phyloP scores from a whole-genome alignment of 2,888 invertebrate species.

The Drosophila lacicola region DNA sequence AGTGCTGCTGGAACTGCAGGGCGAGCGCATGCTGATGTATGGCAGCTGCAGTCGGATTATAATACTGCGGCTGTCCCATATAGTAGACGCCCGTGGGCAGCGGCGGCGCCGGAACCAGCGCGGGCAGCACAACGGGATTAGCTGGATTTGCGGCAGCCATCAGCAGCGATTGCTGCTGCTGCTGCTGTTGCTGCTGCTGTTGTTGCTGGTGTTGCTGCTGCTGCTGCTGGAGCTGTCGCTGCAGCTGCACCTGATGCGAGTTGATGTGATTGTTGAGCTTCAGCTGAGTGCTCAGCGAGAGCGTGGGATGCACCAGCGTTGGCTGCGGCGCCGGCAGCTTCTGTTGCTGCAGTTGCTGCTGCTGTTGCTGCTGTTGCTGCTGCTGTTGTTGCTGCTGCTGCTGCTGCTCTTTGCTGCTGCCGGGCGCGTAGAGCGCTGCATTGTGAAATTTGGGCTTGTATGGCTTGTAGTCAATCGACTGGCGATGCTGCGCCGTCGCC shows the following conservation, averaged over 20 bases:
- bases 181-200: slow-evolving; percentile 52
- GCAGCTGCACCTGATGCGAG: slow-evolving; percentile 79
- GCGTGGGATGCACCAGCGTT: slow-evolving; percentile 69
- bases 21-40: slow-evolving; percentile 73
- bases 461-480: slow-evolving; percentile 86
- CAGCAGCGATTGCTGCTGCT: slow-evolving; percentile 64
- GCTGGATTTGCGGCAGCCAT: slow-evolving; percentile 41
- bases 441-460: slow-evolving; percentile 92
- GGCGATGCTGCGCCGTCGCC: slow-evolving; percentile 75
- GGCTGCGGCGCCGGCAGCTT: slow-evolving; percentile 48
- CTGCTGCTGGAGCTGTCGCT: slow-evolving; percentile 74
- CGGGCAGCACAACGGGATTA: slow-evolving; percentile 45
- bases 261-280: slow-evolving; percentile 83
- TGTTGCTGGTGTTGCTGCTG: slow-evolving; percentile 69
- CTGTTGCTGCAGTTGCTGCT: slow-evolving; percentile 53
- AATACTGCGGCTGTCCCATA: slow-evolving; percentile 72
- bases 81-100: slow-evolving; percentile 71
- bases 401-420: slow-evolving; percentile 66
- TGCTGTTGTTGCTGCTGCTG: slow-evolving; percentile 57
- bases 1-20: slow-evolving; percentile 66
- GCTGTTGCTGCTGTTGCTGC: slow-evolving; percentile 53
- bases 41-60: slow-evolving; percentile 61
- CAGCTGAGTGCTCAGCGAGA: slow-evolving; percentile 82
- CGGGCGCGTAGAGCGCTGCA: slow-evolving; percentile 86
- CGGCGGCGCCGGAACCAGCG: slow-evolving; percentile 42